A percentile compares a stretch with the other conserved stretches of the same genome.
Conservation (phyloP, 2,888 invertebrate genomes). For the Leptarthrus brevirostris region DNA sequence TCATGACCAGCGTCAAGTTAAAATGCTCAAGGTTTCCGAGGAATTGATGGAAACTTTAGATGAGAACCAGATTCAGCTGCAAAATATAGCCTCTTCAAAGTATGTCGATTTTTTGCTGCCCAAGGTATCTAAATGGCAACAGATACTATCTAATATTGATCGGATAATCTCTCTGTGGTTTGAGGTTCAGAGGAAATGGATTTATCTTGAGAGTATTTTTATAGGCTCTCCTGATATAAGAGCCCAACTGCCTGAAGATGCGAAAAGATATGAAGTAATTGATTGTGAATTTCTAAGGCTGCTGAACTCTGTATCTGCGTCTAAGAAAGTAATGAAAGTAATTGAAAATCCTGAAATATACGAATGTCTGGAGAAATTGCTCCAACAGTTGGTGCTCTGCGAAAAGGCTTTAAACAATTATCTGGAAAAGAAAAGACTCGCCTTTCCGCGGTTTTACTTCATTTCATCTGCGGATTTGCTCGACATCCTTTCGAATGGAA, state of each 20-base stretch:
- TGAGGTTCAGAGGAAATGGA: conserved; percentile 95
- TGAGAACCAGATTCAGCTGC: conserved; percentile 94
- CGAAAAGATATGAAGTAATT: conserved; percentile 86
- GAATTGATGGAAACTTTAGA: conserved; percentile 92
- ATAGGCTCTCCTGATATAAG: conserved; percentile 96
- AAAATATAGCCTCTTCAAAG: conserved; percentile 94
- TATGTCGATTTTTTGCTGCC: conserved; percentile 87
- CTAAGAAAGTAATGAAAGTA: conserved; percentile 86
- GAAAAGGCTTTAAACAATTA: conserved; percentile 96
- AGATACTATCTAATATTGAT: conserved; percentile 88
- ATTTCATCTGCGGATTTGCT: conserved; percentile 93
- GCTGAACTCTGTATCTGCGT: conserved; percentile 72
- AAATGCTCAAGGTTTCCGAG: conserved; percentile 83
- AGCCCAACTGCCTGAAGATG: conserved; percentile 89
- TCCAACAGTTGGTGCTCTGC: conserved; percentile 80
- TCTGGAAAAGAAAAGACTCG: conserved; percentile 91
- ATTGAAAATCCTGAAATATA: conserved; percentile 82
- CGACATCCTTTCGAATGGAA: conserved; percentile 83
- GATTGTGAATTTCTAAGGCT: conserved; percentile 84
- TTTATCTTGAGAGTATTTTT: conserved; percentile 94
- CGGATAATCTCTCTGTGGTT: conserved; percentile 85
- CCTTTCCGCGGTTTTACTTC: conserved; percentile 96
- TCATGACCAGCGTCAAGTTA: conserved; percentile 85
- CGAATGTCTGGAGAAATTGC: conserved; percentile 80
- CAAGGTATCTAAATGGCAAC: conserved; percentile 90